A percentile compares a stretch with the other conserved stretches of the same genome.
phyloP scores from a whole-genome alignment of 1,140 invertebrate genomes.

The Lysiphlebus fabarum region DNA sequence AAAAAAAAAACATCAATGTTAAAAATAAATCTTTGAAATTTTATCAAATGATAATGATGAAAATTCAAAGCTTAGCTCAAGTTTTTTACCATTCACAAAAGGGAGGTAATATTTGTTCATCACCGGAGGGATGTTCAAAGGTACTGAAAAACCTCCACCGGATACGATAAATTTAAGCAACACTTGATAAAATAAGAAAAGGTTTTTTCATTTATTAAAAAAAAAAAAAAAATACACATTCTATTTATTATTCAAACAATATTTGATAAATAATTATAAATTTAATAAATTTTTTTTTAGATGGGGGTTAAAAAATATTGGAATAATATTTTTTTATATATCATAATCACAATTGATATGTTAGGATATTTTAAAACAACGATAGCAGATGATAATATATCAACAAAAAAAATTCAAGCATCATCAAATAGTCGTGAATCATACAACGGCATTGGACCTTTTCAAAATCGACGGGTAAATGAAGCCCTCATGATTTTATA shows the following conservation, averaged over 20 bases:
- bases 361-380: conserved; percentile 27
- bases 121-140: conserved; percentile 6
- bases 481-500: conserved; percentile 9
- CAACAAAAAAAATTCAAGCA: conserved; percentile 17
- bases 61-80: conserved; percentile 11
- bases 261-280: too few species aligned
- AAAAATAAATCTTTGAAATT: not conserved
- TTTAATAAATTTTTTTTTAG: too few species aligned
- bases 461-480: conserved; percentile 25
- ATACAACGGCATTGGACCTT: conserved; percentile 10
- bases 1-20: conserved; percentile 1
- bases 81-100: conserved; percentile 4
- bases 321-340: conserved; percentile 25
- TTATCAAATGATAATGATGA: too few species aligned
- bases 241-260: too few species aligned
- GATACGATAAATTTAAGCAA: too few species aligned
- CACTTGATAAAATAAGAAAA: not conserved
- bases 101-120: conserved; percentile 15
- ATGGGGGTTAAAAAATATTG: conserved; percentile 27
- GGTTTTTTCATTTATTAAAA: conserved; percentile 1
- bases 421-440: conserved; percentile 14
- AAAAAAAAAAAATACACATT: too few species aligned
- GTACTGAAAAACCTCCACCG: not conserved
- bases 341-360: conserved; percentile 26
- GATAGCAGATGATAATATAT: conserved; percentile 21